Evolutionary conservation across 2,113 vertebrate species (phyloP), one percentile per base, ranked within the genome.

Genomic region (Hydrolagus affinis): DNA sequence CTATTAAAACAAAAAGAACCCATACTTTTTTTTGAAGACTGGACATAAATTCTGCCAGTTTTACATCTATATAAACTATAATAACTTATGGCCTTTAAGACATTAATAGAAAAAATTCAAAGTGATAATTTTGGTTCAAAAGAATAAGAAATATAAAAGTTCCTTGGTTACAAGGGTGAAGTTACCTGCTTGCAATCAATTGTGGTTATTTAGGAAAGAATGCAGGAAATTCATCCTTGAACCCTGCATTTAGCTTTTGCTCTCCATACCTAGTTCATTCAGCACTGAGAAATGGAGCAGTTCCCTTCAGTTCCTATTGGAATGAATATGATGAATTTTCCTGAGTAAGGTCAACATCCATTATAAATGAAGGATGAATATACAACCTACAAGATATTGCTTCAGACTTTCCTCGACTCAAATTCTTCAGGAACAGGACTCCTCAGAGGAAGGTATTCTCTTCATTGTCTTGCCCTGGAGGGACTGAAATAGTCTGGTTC

Each of bases 41-140:
- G 60, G 77, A 80, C 14, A 66, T 83, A 62, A 83, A 66, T 28
- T 66, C 62, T 66, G 78, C 28, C 78, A 83, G 57, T 64, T 83
- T 83, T 83, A 66, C 30, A 28, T 28, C 60, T 83, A 66, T 59
- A 44, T 66, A n/a, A n/a, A 64, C 78, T 3, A 6, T 75, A 21
- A 66, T 59, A 66, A 83, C 66, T 83, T 83, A 83, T 83, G 62
- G 8, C 32, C 23, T 66, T 80, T 80, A 60, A 80, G 60, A 30
- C 23, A 80, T 8, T 64, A 30, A 59, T 64, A 4, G 23, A 66
- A 44, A 44, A 44, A 44, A 44, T 44, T 83, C 60, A 66, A 59
- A 15, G 11, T 32, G 59, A 64, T 59, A 12, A 11, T 66, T 23
- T 83, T 66, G 62, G 56, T 74, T 64, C 25, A 64, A 23, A 83